Evolutionary conservation across 35 echinoderm and acorn worm species (phyloP).

Genomic region (Strongylocentrotus purpuratus): DNA sequence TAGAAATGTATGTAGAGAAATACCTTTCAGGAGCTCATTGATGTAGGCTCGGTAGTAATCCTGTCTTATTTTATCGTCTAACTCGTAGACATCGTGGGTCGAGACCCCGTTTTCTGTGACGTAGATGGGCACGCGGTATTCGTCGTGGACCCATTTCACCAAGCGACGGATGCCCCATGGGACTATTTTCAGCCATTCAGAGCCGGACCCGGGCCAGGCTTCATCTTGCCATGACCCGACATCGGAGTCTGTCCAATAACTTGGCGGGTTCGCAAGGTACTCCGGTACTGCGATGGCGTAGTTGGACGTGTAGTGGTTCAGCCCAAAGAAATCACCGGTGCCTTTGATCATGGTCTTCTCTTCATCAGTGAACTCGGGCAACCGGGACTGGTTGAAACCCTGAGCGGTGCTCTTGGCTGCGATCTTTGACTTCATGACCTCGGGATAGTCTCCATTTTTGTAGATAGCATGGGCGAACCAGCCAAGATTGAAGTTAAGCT

Average conservation of each 20-base stretch:
- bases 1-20: too few species aligned
- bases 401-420: conserved; percentile 61
- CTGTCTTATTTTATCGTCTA: conserved; percentile 67
- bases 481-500: conserved; percentile 73
- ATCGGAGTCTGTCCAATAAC: conserved; percentile 70
- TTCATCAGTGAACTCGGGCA: conserved; percentile 79
- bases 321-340: conserved; percentile 70
- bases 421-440: conserved; percentile 84
- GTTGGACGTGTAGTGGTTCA: conserved; percentile 48
- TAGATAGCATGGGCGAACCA: conserved; percentile 89
- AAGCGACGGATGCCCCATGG: conserved; percentile 86
- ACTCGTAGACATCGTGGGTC: conserved; percentile 57
- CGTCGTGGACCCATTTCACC: conserved; percentile 67
- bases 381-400: conserved; percentile 59
- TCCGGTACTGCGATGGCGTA: background rate
- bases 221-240: conserved; percentile 53
- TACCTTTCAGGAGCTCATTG: conserved; percentile 85
- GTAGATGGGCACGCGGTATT: conserved; percentile 80
- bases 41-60: conserved; percentile 79
- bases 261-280: conserved; percentile 37
- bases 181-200: conserved; percentile 72
- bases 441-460: conserved; percentile 86
- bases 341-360: conserved; percentile 63
- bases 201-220: conserved; percentile 74
- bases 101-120: conserved; percentile 89